Base-by-base conservation (phyloP, 2,888 invertebrate genomes). In the Ferrisia virgata region DNA sequence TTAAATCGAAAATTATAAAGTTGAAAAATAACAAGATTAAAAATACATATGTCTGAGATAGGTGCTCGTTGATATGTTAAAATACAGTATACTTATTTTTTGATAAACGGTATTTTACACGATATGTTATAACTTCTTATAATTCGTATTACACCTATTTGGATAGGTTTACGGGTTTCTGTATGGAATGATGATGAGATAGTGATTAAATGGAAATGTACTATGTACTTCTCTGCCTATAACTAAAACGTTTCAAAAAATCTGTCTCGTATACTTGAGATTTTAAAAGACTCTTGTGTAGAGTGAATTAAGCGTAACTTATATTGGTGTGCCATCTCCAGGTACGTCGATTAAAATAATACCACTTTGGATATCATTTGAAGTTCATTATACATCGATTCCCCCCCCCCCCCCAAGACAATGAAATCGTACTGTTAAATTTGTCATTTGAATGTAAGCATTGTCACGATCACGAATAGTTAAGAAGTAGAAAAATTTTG, bases 31-130 rank as follows among this genome's bases (percentile, higher is more conserved):
- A 72, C 36, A 72, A 72, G 36, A 36, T 36, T 28, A 5, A n/a
- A n/a, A n/a, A 76, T 22, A 36, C n/a, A 76, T 36, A 18, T 36
- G 36, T 76, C 72, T 76, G 72, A 76, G 72, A 76, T 76, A 36
- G 36, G 72, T 76, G 72, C 72, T 5, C 36, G 36, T 22, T 76
- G 72, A 76, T 76, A 76, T 76, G 72, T 76, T 36, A 18, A 76
- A 33, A n/a, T n/a, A n/a, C n/a, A n/a, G n/a, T 36, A 76, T 76
- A 76, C 72, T 33, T 76, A 76, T 36, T 36, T 36, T 72, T 18
- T 33, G 72, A 36, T 36, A 64, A 9, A 64, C 6, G 28, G 31
- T 76, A 76, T 76, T 53, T 22, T n/a, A 18, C 28, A 76, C 18
- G 72, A 76, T 76, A 76, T 76, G 72, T 76, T 76, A 76, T 36